Conservation (phyloP, 2,113 vertebrate species). For the Sporophila hypoxantha region DNA sequence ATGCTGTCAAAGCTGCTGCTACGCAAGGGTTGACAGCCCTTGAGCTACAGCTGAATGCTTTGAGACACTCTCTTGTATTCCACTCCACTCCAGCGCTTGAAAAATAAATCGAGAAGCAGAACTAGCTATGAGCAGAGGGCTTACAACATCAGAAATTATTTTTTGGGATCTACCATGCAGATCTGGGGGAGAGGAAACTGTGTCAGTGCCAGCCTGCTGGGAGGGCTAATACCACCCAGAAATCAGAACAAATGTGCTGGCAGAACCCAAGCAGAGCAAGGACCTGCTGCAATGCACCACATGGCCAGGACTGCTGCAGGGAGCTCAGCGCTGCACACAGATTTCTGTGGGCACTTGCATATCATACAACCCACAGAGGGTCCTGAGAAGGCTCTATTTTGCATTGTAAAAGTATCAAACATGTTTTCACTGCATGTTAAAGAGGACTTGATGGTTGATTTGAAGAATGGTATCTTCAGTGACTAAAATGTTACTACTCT, state of each 20-base stretch:
- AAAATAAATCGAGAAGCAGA: neutral
- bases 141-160: neutral
- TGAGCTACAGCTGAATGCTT: neutral
- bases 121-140: neutral
- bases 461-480: neutral
- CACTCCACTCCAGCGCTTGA: neutral
- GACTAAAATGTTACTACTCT: neutral
- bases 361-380: neutral
- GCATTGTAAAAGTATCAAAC: neutral
- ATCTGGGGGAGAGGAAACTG: neutral
- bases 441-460: neutral
- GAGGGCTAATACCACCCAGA: neutral
- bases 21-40: rapidly evolving
- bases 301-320: neutral
- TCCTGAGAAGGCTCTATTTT: neutral
- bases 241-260: neutral
- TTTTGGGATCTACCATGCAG: neutral
- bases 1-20: neutral
- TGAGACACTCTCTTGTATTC: neutral
- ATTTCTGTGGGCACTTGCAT: neutral
- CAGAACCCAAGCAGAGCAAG: neutral
- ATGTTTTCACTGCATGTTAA: neutral
- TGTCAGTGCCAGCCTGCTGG: neutral
- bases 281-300: neutral
- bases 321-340: neutral